Evolutionary conservation across 1,140 invertebrate genomes (phyloP), one percentile per base, ranked within the genome.

Genomic region (Ephestia elutella): DNA sequence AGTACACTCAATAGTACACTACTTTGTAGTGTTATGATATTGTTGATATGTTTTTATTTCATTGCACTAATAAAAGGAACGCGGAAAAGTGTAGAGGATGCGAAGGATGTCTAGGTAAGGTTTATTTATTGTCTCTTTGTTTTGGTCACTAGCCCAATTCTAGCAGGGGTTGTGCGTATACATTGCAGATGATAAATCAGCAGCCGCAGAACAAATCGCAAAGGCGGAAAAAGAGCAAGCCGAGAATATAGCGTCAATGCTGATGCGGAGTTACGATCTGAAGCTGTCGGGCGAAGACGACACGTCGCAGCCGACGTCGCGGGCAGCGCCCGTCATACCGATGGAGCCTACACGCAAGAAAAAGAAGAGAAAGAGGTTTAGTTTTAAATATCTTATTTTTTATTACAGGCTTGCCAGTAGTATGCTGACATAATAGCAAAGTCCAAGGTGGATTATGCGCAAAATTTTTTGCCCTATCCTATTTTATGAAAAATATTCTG

Each of bases 301-400:
- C 35, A 86, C 82, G 8, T 84, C 80, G n/a, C 82, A 86, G 28
- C 86, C 86, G 7, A 83, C 77, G 25, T 82, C 81, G 11, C 66
- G 80, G 8, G 65, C 78, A 15, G 77, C 82, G 21, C 81, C 82
- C 0, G 68, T 80, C 5, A 79, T 84, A 54, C 76, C 79, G 15
- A 59, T 73, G 55, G 83, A 86, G 50, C 60, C 77, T 0, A 73
- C 66, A 10, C 68, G 74, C 4, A 85, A 86, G 63, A 88, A 88
- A 68, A 86, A 86, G 71, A 84, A 80, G 68, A 76, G 80, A 70
- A 85, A 80, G 70, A 82, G 82, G 82, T 82, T 38, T 44, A 56
- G 4, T 50, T 15, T 3, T 15, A 3, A 9, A 15, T 20, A 10
- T 18, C 3, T 20, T 25, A 3, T 25, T 25, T 3, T 25, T 25